Conservation (phyloP, 2,888 invertebrate genomes). For the Scrobipalpa costella region DNA sequence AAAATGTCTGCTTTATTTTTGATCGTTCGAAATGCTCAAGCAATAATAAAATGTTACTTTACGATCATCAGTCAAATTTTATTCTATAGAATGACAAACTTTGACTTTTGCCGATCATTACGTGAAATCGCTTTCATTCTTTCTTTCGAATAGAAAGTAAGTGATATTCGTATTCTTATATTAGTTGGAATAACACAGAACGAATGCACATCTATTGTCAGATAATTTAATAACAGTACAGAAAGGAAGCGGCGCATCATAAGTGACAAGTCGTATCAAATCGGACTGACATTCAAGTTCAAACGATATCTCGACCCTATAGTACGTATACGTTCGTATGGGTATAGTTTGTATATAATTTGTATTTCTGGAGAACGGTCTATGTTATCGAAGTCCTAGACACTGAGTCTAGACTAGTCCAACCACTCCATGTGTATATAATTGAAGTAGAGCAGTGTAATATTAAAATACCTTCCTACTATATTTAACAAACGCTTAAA, state of each 20-base stretch:
- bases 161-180: constrained; percentile 5
- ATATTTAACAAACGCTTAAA: no score
- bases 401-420: no score
- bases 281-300: constrained; percentile 74
- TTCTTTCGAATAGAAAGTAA: constrained; percentile 5
- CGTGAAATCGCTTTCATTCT: not conserved
- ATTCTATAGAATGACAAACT: not conserved
- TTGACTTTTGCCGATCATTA: constrained; percentile 6
- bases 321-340: constrained; percentile 8
- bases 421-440: no score
- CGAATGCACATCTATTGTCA: constrained; percentile 52
- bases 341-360: not conserved
- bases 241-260: constrained; percentile 72
- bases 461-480: no score
- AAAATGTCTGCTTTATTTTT: constrained; percentile 2
- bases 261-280: constrained; percentile 73
- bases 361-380: not conserved
- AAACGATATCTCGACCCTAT: constrained; percentile 60
- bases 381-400: no score
- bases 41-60: not conserved
- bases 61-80: constrained; percentile 3
- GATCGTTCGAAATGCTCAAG: not conserved
- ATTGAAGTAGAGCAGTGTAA: no score
- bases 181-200: constrained; percentile 32
- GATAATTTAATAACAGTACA: constrained; percentile 67